Evolutionary conservation across 2,888 invertebrate genomes (phyloP), one percentile per base, ranked within the genome.

Genomic region (Eudemis profundana): DNA sequence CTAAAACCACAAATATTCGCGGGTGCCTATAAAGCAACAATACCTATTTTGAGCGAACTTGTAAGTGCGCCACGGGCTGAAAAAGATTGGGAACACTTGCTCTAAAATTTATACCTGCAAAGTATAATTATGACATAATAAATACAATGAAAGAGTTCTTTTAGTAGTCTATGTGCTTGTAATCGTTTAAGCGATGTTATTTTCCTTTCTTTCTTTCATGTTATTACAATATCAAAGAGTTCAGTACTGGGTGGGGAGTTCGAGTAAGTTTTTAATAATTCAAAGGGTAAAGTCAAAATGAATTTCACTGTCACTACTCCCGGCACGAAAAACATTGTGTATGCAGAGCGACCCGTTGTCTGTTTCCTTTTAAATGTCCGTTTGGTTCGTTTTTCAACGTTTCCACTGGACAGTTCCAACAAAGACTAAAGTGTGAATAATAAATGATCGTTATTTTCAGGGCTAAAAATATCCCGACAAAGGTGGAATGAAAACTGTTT

Each of bases 381-480:
- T 15, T 36, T 7, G 15, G 46, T 57, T 23, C 14, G 23, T n/a
- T 17, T n/a, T 49, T 40, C 12, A n/a, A 36, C 59, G 38, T 53
- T 65, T 63, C 1, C 27, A 12, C 38, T 38, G 44, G 54, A 47
- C 49, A 49, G 59, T 38, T 38, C 21, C 38, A 14, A 47, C 65
- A 60, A 64, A 60, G 59, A 42, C 21, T 54, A 46, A 51, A 14
- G 38, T 46, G 19, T 65, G 65, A 65, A 65, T 64, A 64, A 64
- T 65, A 53, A 60, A 65, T 38, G 51, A 65, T 65, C 27, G 46
- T 64, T 51, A 12, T 59, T 29, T 44, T 36, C 14, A 36, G 4
- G 23, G 36, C 46, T 65, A 65, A 60, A 65, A 65, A 60, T 65
- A 65, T 15, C 29, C 29, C 19, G 23, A 44, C 59, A 29, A 47